Base-by-base conservation (phyloP, 2,888 invertebrate genomes). In the Caenorhabditis parvicauda region DNA sequence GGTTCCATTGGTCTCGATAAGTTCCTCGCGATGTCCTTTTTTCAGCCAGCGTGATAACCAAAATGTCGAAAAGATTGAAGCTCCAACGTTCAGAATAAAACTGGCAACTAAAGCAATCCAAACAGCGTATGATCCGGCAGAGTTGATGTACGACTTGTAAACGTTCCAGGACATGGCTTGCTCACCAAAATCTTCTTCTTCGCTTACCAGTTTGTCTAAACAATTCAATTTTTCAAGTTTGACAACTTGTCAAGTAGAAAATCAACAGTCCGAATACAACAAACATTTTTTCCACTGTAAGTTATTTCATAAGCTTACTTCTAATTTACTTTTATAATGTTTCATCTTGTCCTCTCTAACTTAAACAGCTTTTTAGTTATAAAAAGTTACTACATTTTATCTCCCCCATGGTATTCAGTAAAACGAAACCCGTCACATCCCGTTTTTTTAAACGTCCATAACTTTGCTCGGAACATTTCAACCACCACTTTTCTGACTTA, bases 1-100 rank as follows among this genome's bases (percentile, higher is more conserved):
- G 0, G 67, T 60, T 7, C 67, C 67, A 28, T 74, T 72, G 3
- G 55, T 53, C n/a, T 59, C 37, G 7, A 52, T 44, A 29, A 66
- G 27, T 59, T 64, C 58, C 51, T 76, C 72, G 2, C 53, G 48
- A 41, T 79, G 76, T 39, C 84, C 84, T 62, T 82, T 82, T 47
- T 82, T 79, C 17, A 85, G 76, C 87, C 87, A 88, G 51, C 82
- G 79, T 3, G 86, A 84, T 5, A 88, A 82, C 87, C 87, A 87
- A 84, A 86, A 86, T 46, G 85, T 85, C 45, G 86, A 85, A 71
- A 87, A 86, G 1, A 86, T 84, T 17, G 84, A 83, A 12, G 84
- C 82, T 5, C 84, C 84, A 28, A 86, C 84, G 62, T 86, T 86
- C 32, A 85, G 66, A 12, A 86, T 81, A 29, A 84, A 71, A 37